phyloP scores from a whole-genome alignment of 2,113 vertebrate genomes.

The Eclectus roratus region DNA sequence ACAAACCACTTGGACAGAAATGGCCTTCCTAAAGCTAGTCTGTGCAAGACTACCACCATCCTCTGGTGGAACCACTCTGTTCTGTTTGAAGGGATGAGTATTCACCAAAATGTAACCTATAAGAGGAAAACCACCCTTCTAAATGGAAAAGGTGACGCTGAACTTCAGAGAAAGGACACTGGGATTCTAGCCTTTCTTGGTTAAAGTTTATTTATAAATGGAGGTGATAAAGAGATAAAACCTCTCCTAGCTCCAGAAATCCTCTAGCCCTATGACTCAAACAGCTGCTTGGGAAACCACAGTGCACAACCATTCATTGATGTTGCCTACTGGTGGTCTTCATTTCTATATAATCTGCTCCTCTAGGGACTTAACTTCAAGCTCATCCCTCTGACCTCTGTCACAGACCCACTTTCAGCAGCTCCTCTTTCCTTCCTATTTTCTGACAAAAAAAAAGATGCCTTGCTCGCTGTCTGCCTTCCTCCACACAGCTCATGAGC shows the following conservation, averaged over 20 bases:
- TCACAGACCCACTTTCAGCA: not conserved
- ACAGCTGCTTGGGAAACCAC: not conserved
- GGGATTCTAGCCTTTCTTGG: fast-evolving
- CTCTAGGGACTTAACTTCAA: not conserved
- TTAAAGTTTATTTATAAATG: fast-evolving
- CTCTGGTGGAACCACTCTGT: not conserved
- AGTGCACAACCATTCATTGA: not conserved
- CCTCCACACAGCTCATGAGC: not conserved
- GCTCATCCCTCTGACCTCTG: not conserved
- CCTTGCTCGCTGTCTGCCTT: not conserved
- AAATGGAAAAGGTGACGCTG: not conserved
- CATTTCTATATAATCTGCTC: fast-evolving
- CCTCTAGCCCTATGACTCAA: not conserved
- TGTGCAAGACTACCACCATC: not conserved
- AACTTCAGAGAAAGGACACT: fast-evolving
- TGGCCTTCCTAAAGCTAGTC: not conserved
- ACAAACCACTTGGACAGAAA: not conserved
- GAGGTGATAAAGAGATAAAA: not conserved
- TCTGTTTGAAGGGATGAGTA: not conserved
- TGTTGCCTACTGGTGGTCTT: not conserved
- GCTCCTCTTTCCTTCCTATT: not conserved
- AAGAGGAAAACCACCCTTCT: not conserved
- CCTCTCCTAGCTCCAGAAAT: not conserved
- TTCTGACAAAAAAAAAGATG: not conserved
- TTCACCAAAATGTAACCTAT: not conserved